Base-by-base conservation (phyloP, 2,113 vertebrate genomes). In the Glaucidium brasilianum region DNA sequence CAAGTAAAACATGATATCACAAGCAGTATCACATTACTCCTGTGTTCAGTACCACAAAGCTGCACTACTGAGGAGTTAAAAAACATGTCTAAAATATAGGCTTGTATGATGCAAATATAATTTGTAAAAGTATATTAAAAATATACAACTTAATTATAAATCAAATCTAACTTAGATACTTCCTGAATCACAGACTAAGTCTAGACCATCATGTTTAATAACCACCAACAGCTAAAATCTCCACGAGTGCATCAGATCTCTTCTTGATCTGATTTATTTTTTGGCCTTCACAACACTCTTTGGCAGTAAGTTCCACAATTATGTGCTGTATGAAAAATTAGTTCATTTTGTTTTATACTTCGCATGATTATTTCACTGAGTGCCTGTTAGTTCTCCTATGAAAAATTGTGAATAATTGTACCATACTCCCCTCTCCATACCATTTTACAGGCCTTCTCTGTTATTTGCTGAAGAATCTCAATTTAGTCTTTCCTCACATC, bases 201-300 rank as follows among this genome's bases (percentile, higher is more conserved):
- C 56, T 35, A 62, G 78, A 79, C 58, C 74, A 82, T 92, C 91
- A 62, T 0, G 17, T 73, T 93, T 75, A 96, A 90, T 85, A 94
- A 94, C 69, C 53, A 72, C 45, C 71, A 88, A 63, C 87, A 92
- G 87, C 71, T 95, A 79, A 96, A 85, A 82, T 59, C 71, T 92
- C 66, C 69, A 58, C 2, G 53, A 95, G 71, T 8, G n/a, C 55
- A 85, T 69, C 94, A 96, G 78, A 96, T 85, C 71, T 89, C 68
- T 94, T 93, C 85, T 85, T 94, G 84, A 95, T 95, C 87, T 94
- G 92, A 97, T 96, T 96, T 93, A 95, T 90, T 56, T 82, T 93
- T 83, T 92, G 93, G 96, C 93, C 92, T 97, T 96, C 87, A 60
- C 45, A 90, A 90, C 21, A 52, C 62, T 88, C 69, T 74, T 93